Base-by-base conservation (phyloP, 2,113 vertebrate species). In the Xiphophorus couchianus region DNA sequence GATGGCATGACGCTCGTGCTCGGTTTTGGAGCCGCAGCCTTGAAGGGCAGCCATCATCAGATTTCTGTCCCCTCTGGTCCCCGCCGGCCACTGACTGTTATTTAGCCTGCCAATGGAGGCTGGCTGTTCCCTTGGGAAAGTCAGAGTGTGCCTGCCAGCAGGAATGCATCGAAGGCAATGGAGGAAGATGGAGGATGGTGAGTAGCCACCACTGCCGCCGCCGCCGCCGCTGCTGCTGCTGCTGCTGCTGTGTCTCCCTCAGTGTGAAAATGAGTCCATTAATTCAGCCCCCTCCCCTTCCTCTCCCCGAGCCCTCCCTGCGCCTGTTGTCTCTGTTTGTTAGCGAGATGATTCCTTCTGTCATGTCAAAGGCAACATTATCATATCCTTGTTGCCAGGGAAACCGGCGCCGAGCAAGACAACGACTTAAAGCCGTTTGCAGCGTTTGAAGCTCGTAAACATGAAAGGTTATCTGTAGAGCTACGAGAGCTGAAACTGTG, bases 291-390 rank as follows among this genome's bases (percentile, higher is more conserved):
- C 83, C 67, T 74, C 75, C 78, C 66, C 69, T 48, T 29, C 79
- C 35, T 69, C 79, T 71, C 80, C 85, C 77, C 44, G n/a, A 80
- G 83, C 83, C 84, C 88, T 92, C 86, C 77, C 89, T 87, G 86
- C 90, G 91, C 92, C 91, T 92, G 93, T 92, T 93, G 93, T 94
- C 93, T 93, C 90, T 93, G 92, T 93, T 92, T 93, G 93, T 93
- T 95, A 94, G 91, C 77, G 80, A 93, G 93, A 94, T 92, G 92
- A 93, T 94, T 94, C 91, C 91, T 92, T 93, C 92, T 93, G 91
- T 94, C 91, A 93, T 91, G 91, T 94, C 93, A 94, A 93, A 93
- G 92, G 91, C 86, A 94, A 93, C 92, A 94, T 94, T 94, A 94
- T 93, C 93, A 93, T 94, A 93, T 93, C 88, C 91, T 79, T 89